Conservation (phyloP, 2,888 invertebrate genomes). For the Epinotia demarniana region DNA sequence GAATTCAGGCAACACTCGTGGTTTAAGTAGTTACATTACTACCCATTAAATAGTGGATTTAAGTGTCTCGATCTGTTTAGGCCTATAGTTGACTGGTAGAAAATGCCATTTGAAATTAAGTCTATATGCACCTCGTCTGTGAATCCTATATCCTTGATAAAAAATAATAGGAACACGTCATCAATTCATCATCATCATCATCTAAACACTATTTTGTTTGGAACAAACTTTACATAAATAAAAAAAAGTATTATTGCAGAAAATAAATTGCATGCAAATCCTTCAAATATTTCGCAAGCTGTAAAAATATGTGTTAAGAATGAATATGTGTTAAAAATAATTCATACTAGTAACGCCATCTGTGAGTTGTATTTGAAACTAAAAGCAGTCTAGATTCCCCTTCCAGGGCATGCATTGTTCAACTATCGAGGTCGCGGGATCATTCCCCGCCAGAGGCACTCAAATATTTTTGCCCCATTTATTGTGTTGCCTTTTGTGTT, state of each 20-base stretch:
- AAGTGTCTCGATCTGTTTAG: no score
- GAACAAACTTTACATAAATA: no score
- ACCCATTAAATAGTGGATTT: neutral
- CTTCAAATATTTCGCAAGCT: neutral
- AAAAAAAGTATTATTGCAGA: no score
- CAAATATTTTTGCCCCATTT: neutral
- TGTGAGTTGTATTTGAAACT: neutral
- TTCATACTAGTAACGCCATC: slow-evolving; percentile 22
- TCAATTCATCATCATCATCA: no score
- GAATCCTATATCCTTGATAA: no score
- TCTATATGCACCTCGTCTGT: no score
- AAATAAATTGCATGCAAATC: neutral
- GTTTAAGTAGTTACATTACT: no score
- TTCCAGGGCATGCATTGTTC: neutral
- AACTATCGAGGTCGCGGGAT: neutral
- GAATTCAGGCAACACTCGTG: no score
- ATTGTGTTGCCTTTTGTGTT: slow-evolving; percentile 1
- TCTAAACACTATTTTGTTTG: neutral
- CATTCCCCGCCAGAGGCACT: neutral
- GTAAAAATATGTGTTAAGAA: neutral
- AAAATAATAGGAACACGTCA: no score
- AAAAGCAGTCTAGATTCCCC: slow-evolving; percentile 11
- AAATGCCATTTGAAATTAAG: no score
- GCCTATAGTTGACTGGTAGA: no score
- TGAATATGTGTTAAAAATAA: neutral